Evolutionary conservation across 2,888 invertebrate species (phyloP).

Genomic region (Polydrusus pterygomalis): DNA sequence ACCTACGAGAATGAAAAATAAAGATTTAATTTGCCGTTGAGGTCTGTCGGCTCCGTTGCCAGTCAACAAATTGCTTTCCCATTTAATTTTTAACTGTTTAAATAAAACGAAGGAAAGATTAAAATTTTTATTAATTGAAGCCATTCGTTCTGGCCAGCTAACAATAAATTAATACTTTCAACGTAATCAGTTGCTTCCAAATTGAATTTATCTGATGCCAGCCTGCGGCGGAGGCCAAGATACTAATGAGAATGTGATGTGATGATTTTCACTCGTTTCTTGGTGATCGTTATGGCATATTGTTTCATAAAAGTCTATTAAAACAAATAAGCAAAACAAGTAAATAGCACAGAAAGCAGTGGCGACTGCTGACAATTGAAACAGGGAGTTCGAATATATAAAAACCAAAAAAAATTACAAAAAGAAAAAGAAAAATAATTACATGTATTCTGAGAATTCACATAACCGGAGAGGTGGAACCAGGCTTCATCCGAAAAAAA

Average conservation of each 20-base stretch:
- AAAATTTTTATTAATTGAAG: slow-evolving; percentile 66
- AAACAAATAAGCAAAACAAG: no score
- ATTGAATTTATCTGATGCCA: slow-evolving; percentile 67
- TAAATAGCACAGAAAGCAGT: no score
- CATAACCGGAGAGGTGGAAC: no score
- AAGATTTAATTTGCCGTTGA: slow-evolving; percentile 29
- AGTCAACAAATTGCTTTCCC: slow-evolving; percentile 57
- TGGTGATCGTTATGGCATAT: neutral
- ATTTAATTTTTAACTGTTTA: slow-evolving; percentile 55
- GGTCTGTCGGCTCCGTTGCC: slow-evolving; percentile 36
- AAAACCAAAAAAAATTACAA: no score
- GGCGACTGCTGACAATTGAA: no score
- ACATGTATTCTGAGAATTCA: no score
- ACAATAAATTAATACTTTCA: slow-evolving; percentile 71
- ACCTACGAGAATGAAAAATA: slow-evolving; percentile 17
- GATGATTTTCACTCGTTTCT: slow-evolving; percentile 20
- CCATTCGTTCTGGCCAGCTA: slow-evolving; percentile 58
- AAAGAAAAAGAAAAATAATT: no score
- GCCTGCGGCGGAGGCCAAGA: slow-evolving; percentile 55
- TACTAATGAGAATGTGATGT: slow-evolving; percentile 65
- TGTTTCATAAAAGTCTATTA: neutral
- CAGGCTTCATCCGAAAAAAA: no score
- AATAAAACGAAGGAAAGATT: slow-evolving; percentile 63
- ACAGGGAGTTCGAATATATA: no score
- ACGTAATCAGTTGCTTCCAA: slow-evolving; percentile 68